Evolutionary conservation across 2,888 invertebrate genomes (phyloP).

Genomic region (Dicyrtomina minuta): DNA sequence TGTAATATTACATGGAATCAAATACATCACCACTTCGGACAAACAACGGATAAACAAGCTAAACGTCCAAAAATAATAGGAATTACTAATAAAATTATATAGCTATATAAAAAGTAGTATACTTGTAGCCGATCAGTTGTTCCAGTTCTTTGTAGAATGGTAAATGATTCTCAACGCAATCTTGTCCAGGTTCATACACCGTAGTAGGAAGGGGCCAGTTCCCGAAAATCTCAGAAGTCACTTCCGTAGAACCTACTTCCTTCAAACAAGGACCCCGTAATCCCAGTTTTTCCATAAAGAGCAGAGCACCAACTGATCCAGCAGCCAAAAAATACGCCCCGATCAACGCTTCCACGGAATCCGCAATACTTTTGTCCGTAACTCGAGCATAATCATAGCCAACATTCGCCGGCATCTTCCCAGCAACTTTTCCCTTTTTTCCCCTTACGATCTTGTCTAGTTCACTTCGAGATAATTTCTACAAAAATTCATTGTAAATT

Average conservation of each 20-base stretch:
- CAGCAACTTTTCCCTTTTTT: too few species aligned
- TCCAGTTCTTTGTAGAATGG: slow-evolving; percentile 60
- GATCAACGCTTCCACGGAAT: slow-evolving; percentile 81
- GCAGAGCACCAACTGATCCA: slow-evolving; percentile 62
- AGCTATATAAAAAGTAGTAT: too few species aligned
- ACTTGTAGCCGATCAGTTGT: slow-evolving; percentile 69
- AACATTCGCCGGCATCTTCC: slow-evolving; percentile 16
- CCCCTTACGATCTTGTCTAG: too few species aligned
- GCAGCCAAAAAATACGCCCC: slow-evolving; percentile 68
- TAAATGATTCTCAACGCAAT: slow-evolving; percentile 6
- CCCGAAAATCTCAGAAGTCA: neutral
- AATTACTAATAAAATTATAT: too few species aligned
- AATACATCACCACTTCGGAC: too few species aligned
- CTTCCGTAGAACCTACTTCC: neutral
- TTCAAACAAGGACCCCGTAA: slow-evolving; percentile 56
- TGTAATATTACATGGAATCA: too few species aligned
- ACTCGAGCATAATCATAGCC: slow-evolving; percentile 37
- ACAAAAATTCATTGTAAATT: too few species aligned
- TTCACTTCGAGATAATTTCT: too few species aligned
- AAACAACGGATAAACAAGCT: too few species aligned
- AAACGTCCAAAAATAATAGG: too few species aligned
- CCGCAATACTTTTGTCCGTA: slow-evolving; percentile 68
- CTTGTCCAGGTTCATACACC: neutral
- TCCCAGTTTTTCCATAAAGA: slow-evolving; percentile 67
- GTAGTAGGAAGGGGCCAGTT: neutral